Evolutionary conservation across 2,797 vertebrate species (phyloP).

Genomic region (Adrianichthys oophorus): DNA sequence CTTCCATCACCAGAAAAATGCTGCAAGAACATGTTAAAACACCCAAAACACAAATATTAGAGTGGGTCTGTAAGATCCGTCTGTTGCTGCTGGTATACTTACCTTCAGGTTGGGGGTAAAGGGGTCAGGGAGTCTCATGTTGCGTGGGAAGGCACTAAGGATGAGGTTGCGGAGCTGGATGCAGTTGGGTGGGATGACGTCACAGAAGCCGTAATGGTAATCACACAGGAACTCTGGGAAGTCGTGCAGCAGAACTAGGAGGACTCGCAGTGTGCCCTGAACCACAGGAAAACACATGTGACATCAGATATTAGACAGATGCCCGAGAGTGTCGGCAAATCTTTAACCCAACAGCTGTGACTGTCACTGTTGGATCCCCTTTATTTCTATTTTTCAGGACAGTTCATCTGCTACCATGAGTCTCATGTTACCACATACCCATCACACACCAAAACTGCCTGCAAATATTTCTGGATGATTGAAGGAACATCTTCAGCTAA

Average conservation of each 20-base stretch:
- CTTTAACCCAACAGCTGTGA: too few relatives aligned
- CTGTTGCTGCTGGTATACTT: slow-evolving; percentile 14
- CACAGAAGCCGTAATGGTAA: slow-evolving; percentile 99
- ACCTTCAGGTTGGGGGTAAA: slow-evolving; percentile 99
- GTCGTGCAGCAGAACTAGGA: slow-evolving; percentile 95
- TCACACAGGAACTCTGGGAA: slow-evolving; percentile 99
- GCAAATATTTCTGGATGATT: too few relatives aligned
- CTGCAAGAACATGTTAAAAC: too few relatives aligned
- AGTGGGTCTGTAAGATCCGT: background rate
- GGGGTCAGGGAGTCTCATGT: slow-evolving; percentile 99
- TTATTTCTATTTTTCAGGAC: too few relatives aligned
- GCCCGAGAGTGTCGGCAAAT: too few relatives aligned
- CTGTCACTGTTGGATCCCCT: too few relatives aligned
- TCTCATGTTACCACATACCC: too few relatives aligned
- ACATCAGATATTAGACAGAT: background rate
- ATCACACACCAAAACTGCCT: too few relatives aligned
- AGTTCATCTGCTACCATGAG: too few relatives aligned
- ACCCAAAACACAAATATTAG: background rate
- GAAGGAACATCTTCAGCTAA: too few relatives aligned
- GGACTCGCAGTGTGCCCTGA: slow-evolving; percentile 95
- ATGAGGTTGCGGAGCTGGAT: slow-evolving; percentile 99
- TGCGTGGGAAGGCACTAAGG: slow-evolving; percentile 99
- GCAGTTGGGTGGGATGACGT: slow-evolving; percentile 98
- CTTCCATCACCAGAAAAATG: too few relatives aligned
- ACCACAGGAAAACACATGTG: background rate